Percentiles rank a stretch among this genome's conserved stretches.
These are phyloP conservation scores for Origma solitaria DNA, from an alignment of 2,113 vertebrate genomes.

Conservation along the genomic window DNA sequence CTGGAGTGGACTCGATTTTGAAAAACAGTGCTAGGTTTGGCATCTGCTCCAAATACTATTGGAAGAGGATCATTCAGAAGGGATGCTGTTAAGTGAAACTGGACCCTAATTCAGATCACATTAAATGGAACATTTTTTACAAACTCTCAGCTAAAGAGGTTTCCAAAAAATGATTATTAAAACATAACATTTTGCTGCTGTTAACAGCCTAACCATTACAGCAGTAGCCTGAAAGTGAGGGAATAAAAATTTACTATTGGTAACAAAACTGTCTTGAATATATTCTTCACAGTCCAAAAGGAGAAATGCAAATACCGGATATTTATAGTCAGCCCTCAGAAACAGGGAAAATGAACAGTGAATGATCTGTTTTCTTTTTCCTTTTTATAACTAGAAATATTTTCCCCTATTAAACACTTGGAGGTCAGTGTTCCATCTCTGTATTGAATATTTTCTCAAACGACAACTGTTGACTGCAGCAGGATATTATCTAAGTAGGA, in stretches of 20 bases:
- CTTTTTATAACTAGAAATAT: slow-evolving; percentile 15
- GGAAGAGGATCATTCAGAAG: slow-evolving; percentile 37
- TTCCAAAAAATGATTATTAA: neutral
- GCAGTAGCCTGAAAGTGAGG: neutral
- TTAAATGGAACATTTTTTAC: slow-evolving; percentile 27
- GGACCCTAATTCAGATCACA: neutral
- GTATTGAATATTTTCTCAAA: neutral
- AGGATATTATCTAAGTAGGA: neutral
- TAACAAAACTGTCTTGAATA: slow-evolving; percentile 20
- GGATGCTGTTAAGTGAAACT: slow-evolving; percentile 19
- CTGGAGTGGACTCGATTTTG: neutral
- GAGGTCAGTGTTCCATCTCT: neutral
- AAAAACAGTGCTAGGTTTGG: slow-evolving; percentile 14
- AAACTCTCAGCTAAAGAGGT: neutral
- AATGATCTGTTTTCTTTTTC: slow-evolving; percentile 9
- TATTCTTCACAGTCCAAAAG: slow-evolving; percentile 5
- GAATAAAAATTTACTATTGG: slow-evolving; percentile 45
- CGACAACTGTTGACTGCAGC: neutral
- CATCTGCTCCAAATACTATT: neutral
- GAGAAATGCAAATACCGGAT: neutral
- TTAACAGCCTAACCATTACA: slow-evolving; percentile 11
- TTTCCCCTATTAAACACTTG: neutral
- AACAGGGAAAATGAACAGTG: neutral
- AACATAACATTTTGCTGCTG: slow-evolving; percentile 14
- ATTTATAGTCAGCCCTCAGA: slow-evolving; percentile 13